These are phyloP conservation scores for Eristalis arbustorum DNA, from an alignment of 2,888 invertebrate genomes.

Conservation along the genomic window DNA sequence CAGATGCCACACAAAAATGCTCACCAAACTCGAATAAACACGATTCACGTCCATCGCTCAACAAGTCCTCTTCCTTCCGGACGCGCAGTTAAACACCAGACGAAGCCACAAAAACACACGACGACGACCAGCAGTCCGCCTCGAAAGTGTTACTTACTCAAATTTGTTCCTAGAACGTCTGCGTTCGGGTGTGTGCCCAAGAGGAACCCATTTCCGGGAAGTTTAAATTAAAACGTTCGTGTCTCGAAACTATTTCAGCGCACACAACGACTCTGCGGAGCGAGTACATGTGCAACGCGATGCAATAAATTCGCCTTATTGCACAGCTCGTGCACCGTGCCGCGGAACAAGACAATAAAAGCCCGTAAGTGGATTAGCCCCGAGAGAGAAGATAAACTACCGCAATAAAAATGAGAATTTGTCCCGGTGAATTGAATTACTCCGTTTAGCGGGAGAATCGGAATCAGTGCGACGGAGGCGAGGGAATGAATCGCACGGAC, in stretches of 20 bases:
- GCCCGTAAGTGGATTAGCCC: conserved; percentile 55
- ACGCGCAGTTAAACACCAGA: not conserved
- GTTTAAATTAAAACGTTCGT: not conserved
- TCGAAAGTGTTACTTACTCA: not conserved
- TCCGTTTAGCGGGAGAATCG: conserved; percentile 27
- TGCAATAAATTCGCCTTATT: conserved; percentile 59
- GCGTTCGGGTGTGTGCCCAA: not conserved
- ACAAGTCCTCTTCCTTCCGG: not conserved
- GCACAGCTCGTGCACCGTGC: conserved; percentile 31
- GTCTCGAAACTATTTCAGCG: not conserved
- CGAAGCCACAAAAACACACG: not conserved
- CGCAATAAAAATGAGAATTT: conserved; percentile 62
- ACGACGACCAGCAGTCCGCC: not conserved
- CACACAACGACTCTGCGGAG: not conserved
- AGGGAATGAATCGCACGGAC: not conserved
- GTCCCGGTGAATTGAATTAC: conserved; percentile 63
- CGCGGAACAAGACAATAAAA: conserved; percentile 53
- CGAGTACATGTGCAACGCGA: conserved; percentile 44
- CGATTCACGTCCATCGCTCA: not conserved
- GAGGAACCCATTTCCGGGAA: not conserved
- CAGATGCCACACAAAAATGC: too few relatives aligned
- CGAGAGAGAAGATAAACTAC: conserved; percentile 47
- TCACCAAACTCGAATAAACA: not conserved
- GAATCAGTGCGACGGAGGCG: conserved; percentile 31
- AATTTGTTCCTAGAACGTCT: not conserved